Base-by-base conservation (phyloP, 1,140 invertebrate species). In the Sinonovacula constricta region DNA sequence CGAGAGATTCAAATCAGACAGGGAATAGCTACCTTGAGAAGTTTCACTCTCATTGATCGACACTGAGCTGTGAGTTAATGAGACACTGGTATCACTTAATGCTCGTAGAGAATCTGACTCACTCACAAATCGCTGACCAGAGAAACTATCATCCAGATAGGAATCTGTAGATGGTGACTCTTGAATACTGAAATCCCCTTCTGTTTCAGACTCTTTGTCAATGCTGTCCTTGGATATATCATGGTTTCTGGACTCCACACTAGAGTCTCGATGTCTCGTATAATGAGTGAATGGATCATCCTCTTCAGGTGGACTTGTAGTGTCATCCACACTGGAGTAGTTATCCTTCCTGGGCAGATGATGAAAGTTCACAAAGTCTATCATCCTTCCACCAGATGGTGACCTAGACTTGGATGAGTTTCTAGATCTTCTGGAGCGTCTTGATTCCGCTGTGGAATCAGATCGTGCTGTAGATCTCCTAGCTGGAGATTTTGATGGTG, bases 261-360 rank as follows among this genome's bases (percentile, higher is more conserved):
- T 45, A 18, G 7, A 45, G 18, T 45, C 33, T 33, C 72, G 66
- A 56, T 67, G 31, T 56, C 49, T 65, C 22, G 62, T 65, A 28
- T 56, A 76, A 10, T 87, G 86, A 36, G 86, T 83, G 1, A 88
- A 71, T 15, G 89, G 81, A 63, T 88, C 89, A 66, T 86, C 84
- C 49, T 91, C 90, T 33, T 84, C 75, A 10, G 87, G 84, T 24
- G 88, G 88, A 72, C 88, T 91, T 12, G 92, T 82, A 2, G 92
- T 91, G 82, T 92, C 92, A 86, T 92, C 92, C 26, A 89, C 85
- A 69, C 86, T 88, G 7, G 92, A 92, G 72, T 88, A 92, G 80
- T 89, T 92, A 39, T 89, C 88, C 39, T 86, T 88, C 12, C 90
- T 85, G 15, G 92, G 92, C 12, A 92, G 86, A 51, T 89, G 89